Percentiles rank a stretch among this genome's conserved stretches.
These are phyloP conservation scores for Epinephelus awoara DNA, from an alignment of 2,797 vertebrate species.

Conservation along the genomic window DNA sequence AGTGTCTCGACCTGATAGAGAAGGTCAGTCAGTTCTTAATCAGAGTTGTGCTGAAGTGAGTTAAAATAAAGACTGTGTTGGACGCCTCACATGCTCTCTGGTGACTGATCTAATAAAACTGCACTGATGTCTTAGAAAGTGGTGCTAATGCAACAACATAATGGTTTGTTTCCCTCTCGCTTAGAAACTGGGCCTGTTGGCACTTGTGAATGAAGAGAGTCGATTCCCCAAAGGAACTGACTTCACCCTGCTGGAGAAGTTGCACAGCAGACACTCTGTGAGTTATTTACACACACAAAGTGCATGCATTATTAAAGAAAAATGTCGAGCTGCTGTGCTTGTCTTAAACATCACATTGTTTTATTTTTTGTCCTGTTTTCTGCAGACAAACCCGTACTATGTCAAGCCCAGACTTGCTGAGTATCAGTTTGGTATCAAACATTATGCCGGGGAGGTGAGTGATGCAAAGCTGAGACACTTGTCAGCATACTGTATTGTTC, in stretches of 20 bases:
- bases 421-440: constrained; percentile 95
- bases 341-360: background rate
- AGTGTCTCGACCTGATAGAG: constrained; percentile 94
- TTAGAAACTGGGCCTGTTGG: constrained; percentile 94
- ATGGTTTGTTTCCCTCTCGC: constrained; percentile 3
- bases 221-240: constrained; percentile 97
- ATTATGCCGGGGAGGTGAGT: constrained; percentile 95
- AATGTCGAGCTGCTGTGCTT: background rate
- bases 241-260: constrained; percentile 93
- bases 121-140: constrained; percentile 10
- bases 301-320: constrained; percentile 9
- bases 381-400: constrained; percentile 93
- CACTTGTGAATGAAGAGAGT: constrained; percentile 95
- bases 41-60: background rate
- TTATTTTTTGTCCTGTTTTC: constrained; percentile 39
- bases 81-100: constrained; percentile 10
- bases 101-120: constrained; percentile 10
- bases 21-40: constrained; percentile 82
- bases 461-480: background rate
- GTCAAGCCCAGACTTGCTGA: constrained; percentile 94
- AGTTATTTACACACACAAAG: constrained; percentile 67
- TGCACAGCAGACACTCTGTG: constrained; percentile 93
- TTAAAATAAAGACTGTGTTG: constrained; percentile 18
- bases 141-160: constrained; percentile 18
- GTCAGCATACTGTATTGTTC: background rate